Base-by-base conservation (phyloP, 2,888 invertebrate genomes). In the Eretmocerus hayati region DNA sequence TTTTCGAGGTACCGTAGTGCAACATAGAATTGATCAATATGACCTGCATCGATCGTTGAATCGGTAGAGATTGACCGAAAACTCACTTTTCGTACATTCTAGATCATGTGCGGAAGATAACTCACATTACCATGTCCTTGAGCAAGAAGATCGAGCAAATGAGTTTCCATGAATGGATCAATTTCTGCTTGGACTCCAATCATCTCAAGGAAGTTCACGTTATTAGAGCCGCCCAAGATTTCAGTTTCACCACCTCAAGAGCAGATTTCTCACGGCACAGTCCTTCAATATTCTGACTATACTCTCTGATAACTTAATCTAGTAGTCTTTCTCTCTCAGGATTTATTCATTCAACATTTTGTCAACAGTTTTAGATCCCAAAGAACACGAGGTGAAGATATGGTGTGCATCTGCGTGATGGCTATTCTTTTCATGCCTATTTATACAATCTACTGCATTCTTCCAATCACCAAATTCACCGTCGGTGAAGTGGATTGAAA, bases 201-300 rank as follows among this genome's bases (percentile, higher is more conserved):
- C 18, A 48, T 39, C 31, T 60, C 59, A 31, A 65, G 50, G 51
- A 56, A 65, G 51, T 65, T 66, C 13, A 61, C 63, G 57, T 61
- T 65, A 33, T 56, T 33, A 19, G 35, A 21, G 5, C 56, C 54
- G 20, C 59, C 57, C 49, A 64, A 53, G 38, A 40, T 55, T 40
- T 66, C 60, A 43, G 59, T 45, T 11, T 46, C 26, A 39, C 61
- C 62, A n/a, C 48, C 59, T 46, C 45, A 64, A 62, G 21, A 61
- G 46, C 13, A 65, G 47, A 18, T 57, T 58, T 15, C 58, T 54
- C 19, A 53, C 50, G 19, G 62, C 45, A n/a, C n/a, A n/a, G 40
- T 51, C 53, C 48, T 58, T 62, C 15, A 58, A 53, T 6, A 54
- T 58, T 39, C 53, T 48, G 32, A 62, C 55, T 43, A 64, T 54